Evolutionary conservation across 2,888 invertebrate genomes (phyloP).

Genomic region (Drosophila borborema): DNA sequence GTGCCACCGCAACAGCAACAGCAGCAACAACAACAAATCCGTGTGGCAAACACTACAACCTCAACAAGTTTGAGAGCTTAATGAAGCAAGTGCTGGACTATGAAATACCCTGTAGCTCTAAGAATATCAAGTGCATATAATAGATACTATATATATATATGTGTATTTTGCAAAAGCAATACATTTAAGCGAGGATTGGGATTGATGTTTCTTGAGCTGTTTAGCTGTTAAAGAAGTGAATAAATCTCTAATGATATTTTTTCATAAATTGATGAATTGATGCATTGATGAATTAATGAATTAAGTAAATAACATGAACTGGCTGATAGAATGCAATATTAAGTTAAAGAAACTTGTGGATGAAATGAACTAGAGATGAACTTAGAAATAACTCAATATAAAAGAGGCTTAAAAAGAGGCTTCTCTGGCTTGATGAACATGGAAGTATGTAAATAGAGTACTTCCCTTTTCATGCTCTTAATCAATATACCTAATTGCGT

Average conservation of each 20-base stretch:
- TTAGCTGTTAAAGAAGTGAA: too few relatives aligned
- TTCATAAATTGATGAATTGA: too few relatives aligned
- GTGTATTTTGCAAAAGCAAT: neutral
- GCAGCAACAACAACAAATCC: constrained; percentile 25
- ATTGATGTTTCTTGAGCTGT: neutral
- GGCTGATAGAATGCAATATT: neutral
- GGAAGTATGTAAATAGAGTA: too few relatives aligned
- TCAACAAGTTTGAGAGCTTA: constrained; percentile 8
- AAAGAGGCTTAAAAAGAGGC: neutral
- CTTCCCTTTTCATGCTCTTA: neutral
- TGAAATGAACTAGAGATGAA: neutral
- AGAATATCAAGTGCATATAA: too few relatives aligned
- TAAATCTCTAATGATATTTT: too few relatives aligned
- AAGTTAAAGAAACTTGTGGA: neutral
- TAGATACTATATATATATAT: too few relatives aligned
- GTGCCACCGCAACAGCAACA: constrained; percentile 47
- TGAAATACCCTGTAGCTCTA: neutral
- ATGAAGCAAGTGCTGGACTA: neutral
- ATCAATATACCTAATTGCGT: neutral
- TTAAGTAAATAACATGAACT: neutral
- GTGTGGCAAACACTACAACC: constrained; percentile 35
- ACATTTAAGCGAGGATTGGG: neutral
- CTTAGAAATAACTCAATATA: neutral
- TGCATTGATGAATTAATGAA: too few relatives aligned
- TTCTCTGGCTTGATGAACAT: neutral